Percentiles rank a stretch among this genome's conserved stretches.
Evolutionary conservation across 2,888 invertebrate species (phyloP).

Genomic region (Pseudeuparius sepicola): DNA sequence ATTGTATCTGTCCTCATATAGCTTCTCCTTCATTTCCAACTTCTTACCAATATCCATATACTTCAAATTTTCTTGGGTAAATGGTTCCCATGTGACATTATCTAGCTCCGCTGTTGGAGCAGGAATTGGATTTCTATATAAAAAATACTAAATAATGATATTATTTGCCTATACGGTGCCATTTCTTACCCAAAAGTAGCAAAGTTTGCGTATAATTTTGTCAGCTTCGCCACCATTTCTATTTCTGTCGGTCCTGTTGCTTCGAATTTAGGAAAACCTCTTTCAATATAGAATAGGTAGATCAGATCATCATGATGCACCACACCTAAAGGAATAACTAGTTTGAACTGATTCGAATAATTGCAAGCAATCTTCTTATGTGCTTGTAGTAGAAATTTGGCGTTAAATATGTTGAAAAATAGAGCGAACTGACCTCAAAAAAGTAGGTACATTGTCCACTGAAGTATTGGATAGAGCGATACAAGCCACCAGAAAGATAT

Average conservation of each 20-base stretch:
- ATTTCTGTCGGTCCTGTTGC: slow-evolving; percentile 34
- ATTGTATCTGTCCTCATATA: slow-evolving; percentile 34
- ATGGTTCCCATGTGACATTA: slow-evolving; percentile 36
- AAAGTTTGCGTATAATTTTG: slow-evolving; percentile 40
- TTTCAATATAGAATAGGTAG: slow-evolving; percentile 38
- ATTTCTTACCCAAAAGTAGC: slow-evolving; percentile 35
- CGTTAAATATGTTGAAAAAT: no score
- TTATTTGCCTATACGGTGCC: no score
- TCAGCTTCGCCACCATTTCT: slow-evolving; percentile 36
- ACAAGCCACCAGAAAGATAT: no score
- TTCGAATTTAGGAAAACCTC: slow-evolving; percentile 33
- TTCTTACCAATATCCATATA: slow-evolving; percentile 37
- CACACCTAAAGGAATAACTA: slow-evolving; percentile 33
- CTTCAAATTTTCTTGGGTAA: slow-evolving; percentile 31
- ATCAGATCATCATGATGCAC: slow-evolving; percentile 44
- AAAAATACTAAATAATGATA: slow-evolving; percentile 8
- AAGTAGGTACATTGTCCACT: no score
- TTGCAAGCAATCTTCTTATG: no score
- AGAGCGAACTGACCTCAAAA: no score
- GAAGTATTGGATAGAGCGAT: no score
- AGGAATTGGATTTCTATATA: slow-evolving; percentile 41
- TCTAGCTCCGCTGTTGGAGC: slow-evolving; percentile 28
- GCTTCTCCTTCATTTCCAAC: slow-evolving; percentile 33
- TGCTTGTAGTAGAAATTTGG: no score
- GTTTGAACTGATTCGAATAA: no score